Evolutionary conservation across 2,113 vertebrate species (phyloP).

Genomic region (Ibidorhyncha struthersii): DNA sequence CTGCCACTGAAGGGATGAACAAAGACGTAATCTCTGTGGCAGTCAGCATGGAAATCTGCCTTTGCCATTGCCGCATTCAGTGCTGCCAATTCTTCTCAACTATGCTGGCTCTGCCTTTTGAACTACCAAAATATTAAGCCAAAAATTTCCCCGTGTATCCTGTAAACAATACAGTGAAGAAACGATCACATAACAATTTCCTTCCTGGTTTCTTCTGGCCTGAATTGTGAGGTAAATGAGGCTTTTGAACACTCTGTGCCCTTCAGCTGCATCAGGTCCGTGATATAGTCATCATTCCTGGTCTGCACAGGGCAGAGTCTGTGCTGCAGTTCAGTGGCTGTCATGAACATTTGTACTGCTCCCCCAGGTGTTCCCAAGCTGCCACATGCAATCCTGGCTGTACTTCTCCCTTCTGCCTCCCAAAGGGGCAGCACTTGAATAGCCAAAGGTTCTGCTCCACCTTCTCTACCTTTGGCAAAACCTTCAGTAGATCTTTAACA

Average conservation of each 20-base stretch:
- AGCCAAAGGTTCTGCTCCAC: background rate
- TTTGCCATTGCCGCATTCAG: background rate
- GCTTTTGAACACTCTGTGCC: accelerated
- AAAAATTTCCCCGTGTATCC: conserved; percentile 3
- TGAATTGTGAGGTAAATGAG: background rate
- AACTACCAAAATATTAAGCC: background rate
- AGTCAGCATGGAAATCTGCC: background rate
- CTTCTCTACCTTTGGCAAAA: background rate
- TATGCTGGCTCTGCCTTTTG: background rate
- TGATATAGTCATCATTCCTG: accelerated
- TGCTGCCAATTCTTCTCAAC: conserved; percentile 17
- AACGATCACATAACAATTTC: background rate
- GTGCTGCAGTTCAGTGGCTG: background rate
- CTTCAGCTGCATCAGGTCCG: background rate
- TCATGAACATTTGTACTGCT: background rate
- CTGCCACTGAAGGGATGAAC: background rate
- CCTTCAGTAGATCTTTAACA: background rate
- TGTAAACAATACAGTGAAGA: conserved; percentile 31
- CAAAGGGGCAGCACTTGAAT: background rate
- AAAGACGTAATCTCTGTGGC: background rate
- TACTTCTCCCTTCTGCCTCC: background rate
- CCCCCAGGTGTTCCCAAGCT: background rate
- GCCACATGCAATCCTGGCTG: background rate
- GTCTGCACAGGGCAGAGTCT: background rate
- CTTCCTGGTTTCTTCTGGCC: conserved; percentile 19